Evolutionary conservation across 2,888 invertebrate genomes (phyloP).

Genomic region (Lithophane leautieri): DNA sequence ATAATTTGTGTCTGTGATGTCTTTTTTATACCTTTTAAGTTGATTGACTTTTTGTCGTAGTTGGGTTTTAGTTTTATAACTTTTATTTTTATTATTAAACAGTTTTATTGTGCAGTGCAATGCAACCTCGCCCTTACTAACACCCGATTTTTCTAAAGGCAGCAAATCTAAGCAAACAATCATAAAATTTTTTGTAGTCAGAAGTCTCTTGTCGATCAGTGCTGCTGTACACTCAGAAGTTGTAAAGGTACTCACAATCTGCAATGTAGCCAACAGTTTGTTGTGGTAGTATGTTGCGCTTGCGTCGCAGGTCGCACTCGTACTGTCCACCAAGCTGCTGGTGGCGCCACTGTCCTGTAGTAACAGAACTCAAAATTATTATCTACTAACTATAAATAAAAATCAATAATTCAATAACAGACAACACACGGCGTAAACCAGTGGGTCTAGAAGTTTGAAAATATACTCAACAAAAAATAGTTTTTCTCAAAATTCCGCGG

Average conservation of each 20-base stretch:
- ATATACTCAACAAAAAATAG: too few species aligned
- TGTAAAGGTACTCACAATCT: slow-evolving; percentile 76
- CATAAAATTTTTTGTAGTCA: background rate
- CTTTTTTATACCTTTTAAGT: too few species aligned
- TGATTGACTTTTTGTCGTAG: too few species aligned
- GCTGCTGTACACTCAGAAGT: background rate
- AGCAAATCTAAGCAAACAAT: background rate
- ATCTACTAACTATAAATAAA: background rate
- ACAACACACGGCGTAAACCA: background rate
- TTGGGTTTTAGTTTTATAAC: too few species aligned
- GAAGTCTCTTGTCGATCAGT: background rate
- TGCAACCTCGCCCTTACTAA: background rate
- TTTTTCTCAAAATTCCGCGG: too few species aligned
- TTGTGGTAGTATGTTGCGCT: slow-evolving; percentile 74
- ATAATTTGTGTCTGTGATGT: too few species aligned
- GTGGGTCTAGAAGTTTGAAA: background rate
- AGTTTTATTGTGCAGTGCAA: background rate
- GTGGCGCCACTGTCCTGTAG: slow-evolving; percentile 61
- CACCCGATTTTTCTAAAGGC: background rate
- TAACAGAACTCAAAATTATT: background rate
- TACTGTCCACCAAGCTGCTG: slow-evolving; percentile 73
- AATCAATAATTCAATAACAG: background rate
- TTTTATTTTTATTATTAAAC: too few species aligned
- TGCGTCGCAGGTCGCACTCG: slow-evolving; percentile 71
- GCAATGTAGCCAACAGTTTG: slow-evolving; percentile 80